phyloP scores from a whole-genome alignment of 2,888 invertebrate genomes.

The Lamellibrachia satsuma region DNA sequence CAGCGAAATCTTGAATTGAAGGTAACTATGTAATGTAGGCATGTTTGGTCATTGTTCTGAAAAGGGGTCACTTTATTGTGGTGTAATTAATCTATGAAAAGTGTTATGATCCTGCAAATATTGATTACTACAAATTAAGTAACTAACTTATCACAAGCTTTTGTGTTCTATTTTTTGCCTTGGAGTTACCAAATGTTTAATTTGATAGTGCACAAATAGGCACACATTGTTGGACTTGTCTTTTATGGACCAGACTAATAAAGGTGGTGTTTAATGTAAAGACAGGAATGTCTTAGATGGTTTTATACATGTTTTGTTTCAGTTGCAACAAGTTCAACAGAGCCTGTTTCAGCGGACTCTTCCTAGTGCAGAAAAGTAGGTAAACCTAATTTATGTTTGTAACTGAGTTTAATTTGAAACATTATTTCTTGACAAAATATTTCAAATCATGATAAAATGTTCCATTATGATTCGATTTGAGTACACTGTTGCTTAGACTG shows the following conservation, averaged over 20 bases:
- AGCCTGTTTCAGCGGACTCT: constrained; percentile 14
- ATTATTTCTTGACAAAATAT: too few species aligned
- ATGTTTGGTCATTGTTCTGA: constrained; percentile 13
- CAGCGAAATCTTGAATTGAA: constrained; percentile 74
- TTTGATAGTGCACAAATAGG: not conserved
- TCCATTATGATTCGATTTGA: not conserved
- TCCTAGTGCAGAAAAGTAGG: not conserved
- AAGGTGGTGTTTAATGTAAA: too few species aligned
- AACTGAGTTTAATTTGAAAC: too few species aligned
- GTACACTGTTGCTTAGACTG: too few species aligned
- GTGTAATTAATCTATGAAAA: not conserved
- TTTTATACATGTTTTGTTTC: not conserved
- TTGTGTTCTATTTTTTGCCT: not conserved
- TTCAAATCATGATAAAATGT: not conserved
- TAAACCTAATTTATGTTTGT: not conserved
- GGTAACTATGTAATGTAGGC: constrained; percentile 58
- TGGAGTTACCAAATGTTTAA: not conserved
- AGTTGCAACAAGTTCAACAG: constrained; percentile 24
- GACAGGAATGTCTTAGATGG: not conserved
- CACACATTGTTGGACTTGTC: not conserved
- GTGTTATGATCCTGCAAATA: not conserved
- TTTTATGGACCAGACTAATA: not conserved
- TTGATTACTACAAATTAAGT: too few species aligned
- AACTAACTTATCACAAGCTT: not conserved
- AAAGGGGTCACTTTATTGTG: not conserved